phyloP scores from a whole-genome alignment of 2,113 vertebrate species.

The Sturnira hondurensis region DNA sequence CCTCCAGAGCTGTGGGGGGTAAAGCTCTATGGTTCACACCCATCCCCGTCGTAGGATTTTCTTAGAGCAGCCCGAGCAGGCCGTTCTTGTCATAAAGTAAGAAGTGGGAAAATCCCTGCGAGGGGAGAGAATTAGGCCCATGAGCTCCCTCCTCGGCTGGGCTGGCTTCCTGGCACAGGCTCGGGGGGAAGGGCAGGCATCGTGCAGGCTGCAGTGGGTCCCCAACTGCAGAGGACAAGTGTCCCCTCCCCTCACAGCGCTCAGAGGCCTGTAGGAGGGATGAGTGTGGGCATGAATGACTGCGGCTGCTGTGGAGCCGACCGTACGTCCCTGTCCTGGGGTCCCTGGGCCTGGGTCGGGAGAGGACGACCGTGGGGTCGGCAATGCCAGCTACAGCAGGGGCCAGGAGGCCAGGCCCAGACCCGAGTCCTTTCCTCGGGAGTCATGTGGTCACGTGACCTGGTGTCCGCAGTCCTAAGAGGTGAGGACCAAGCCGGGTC shows the following conservation, averaged over 20 bases:
- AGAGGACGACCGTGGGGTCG: background rate
- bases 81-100: background rate
- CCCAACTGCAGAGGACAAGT: background rate
- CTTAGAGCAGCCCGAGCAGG: too few species aligned
- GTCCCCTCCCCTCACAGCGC: background rate
- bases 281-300: rapidly evolving
- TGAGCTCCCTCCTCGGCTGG: rapidly evolving
- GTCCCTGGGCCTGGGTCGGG: background rate
- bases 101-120: background rate
- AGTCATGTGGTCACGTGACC: rapidly evolving
- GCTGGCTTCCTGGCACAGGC: rapidly evolving
- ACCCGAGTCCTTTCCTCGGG: too few species aligned
- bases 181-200: background rate
- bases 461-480: rapidly evolving
- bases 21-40: too few species aligned
- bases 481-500: background rate
- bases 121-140: background rate
- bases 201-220: rapidly evolving
- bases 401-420: background rate
- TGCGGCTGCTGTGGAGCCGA: background rate
- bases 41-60: background rate
- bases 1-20: background rate
- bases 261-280: background rate
- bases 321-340: background rate
- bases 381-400: background rate